Conservation (phyloP, 2,888 invertebrate species). For the Physocephala rufipes region DNA sequence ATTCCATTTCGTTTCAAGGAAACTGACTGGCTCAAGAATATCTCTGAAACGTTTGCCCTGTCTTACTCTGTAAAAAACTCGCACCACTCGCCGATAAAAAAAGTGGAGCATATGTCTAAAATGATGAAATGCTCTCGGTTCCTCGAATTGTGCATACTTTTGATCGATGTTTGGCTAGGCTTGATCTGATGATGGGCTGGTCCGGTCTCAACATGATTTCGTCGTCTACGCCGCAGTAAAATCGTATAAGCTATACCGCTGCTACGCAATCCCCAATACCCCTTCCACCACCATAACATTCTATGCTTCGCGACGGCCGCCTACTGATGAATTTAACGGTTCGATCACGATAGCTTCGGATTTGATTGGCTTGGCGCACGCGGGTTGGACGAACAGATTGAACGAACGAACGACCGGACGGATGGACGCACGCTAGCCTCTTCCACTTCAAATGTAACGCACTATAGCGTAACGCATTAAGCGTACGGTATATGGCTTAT, state of each 20-base stretch:
- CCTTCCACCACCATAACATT: too few species aligned
- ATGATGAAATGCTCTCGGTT: conserved; percentile 59
- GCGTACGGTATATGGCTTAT: too few species aligned
- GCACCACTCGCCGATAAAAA: conserved; percentile 37
- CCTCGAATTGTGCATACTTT: conserved; percentile 52
- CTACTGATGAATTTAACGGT: conserved; percentile 2
- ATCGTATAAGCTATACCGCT: not conserved
- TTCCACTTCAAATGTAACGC: not conserved
- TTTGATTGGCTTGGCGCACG: too few species aligned
- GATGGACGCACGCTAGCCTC: not conserved
- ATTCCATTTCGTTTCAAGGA: too few species aligned
- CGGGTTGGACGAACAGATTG: too few species aligned
- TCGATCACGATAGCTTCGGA: conserved; percentile 2
- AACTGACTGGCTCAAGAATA: too few species aligned
- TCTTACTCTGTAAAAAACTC: too few species aligned
- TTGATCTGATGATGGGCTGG: not conserved
- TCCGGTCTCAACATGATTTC: not conserved
- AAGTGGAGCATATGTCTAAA: conserved; percentile 63
- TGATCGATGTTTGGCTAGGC: conserved; percentile 25
- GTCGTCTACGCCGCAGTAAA: not conserved
- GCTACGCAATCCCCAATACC: too few species aligned
- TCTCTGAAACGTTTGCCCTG: too few species aligned
- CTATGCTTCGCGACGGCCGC: not conserved
- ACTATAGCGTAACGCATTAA: not conserved
- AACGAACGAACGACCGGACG: not conserved